Conservation (phyloP, 2,888 invertebrate genomes). For the Acholoe squamosa region DNA sequence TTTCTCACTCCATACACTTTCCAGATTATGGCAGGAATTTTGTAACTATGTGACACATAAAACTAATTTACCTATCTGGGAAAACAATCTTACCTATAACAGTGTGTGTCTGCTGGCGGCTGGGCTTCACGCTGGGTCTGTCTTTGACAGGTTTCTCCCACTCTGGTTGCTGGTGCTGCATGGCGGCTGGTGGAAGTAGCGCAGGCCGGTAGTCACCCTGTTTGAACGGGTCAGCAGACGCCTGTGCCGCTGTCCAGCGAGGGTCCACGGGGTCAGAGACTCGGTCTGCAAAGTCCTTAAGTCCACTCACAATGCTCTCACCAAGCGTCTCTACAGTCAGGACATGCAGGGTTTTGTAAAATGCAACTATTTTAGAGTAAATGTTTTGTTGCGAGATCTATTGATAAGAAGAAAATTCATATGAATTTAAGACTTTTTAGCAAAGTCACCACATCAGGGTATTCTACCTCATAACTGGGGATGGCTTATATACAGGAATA, state of each 20-base stretch:
- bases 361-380: too few relatives aligned
- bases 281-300: conserved; percentile 45
- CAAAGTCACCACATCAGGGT: too few relatives aligned
- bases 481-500: too few relatives aligned
- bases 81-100: conserved; percentile 24
- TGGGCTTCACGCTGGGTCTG: not conserved
- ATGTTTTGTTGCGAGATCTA: too few relatives aligned
- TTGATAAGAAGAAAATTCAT: too few relatives aligned
- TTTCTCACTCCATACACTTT: too few relatives aligned
- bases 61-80: too few relatives aligned
- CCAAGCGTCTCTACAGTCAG: conserved; percentile 2
- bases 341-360: too few relatives aligned
- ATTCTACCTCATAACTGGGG: too few relatives aligned
- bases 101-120: not conserved
- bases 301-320: conserved; percentile 33
- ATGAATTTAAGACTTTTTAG: too few relatives aligned
- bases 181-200: not conserved
- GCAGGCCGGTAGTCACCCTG: conserved; percentile 25
- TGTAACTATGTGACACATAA: too few relatives aligned
- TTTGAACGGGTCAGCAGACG: not conserved
- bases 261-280: conserved; percentile 27
- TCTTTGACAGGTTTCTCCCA: not conserved
- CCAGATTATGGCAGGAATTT: too few relatives aligned
- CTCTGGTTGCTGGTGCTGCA: not conserved
- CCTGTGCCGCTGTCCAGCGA: not conserved